Evolutionary conservation across 2,797 vertebrate genomes (phyloP).

Genomic region (Balearica regulorum): DNA sequence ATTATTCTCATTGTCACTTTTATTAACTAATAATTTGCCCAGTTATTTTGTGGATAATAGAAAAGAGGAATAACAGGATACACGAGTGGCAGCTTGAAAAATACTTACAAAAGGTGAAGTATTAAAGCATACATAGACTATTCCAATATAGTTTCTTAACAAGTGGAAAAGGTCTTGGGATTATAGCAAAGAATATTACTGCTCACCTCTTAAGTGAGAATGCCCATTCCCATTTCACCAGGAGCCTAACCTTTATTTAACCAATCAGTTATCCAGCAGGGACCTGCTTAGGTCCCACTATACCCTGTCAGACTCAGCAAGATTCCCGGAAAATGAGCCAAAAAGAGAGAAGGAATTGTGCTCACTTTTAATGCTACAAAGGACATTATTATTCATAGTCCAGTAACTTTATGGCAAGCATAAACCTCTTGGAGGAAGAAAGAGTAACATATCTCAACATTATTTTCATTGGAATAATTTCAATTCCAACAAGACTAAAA

Average conservation of each 20-base stretch:
- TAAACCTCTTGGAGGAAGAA: slow-evolving; percentile 22
- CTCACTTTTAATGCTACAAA: slow-evolving; percentile 20
- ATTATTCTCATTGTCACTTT: background rate
- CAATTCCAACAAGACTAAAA: slow-evolving; percentile 10
- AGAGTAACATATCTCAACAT: slow-evolving; percentile 11
- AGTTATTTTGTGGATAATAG: background rate
- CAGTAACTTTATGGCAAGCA: slow-evolving; percentile 38
- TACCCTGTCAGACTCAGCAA: background rate
- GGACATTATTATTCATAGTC: slow-evolving; percentile 44
- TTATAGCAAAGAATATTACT: background rate
- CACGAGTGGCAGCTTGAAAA: background rate
- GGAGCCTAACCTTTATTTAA: slow-evolving; percentile 11
- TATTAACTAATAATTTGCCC: background rate
- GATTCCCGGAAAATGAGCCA: slow-evolving; percentile 16
- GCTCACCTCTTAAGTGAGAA: background rate
- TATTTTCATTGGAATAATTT: slow-evolving; percentile 60
- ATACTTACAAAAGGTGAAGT: background rate
- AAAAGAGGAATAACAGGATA: background rate
- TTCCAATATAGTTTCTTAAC: background rate
- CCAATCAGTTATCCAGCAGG: background rate
- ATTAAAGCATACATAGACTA: background rate
- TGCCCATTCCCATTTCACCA: background rate
- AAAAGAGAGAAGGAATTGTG: background rate
- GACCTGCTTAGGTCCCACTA: background rate
- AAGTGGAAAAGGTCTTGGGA: background rate